Percentiles rank a stretch among this genome's conserved stretches.
Conservation (phyloP, 2,113 vertebrate species). For the Larimichthys polyactis region DNA sequence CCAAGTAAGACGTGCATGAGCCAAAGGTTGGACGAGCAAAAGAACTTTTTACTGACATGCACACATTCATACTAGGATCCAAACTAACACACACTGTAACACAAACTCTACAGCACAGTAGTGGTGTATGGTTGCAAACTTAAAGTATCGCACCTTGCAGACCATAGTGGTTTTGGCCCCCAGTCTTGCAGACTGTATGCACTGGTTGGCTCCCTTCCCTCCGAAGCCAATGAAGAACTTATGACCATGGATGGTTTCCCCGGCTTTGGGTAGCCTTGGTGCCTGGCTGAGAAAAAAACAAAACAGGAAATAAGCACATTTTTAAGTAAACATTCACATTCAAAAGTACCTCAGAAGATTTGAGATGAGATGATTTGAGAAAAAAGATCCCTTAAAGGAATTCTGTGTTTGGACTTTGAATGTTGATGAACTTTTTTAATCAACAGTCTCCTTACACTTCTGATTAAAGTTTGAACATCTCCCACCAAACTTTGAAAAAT, state of each 20-base stretch:
- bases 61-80: background rate
- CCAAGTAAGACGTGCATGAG: slow-evolving; percentile 25
- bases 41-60: background rate
- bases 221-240: slow-evolving; percentile 97
- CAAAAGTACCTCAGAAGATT: background rate
- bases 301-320: slow-evolving; percentile 23
- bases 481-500: slow-evolving; percentile 34
- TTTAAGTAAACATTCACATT: slow-evolving; percentile 31
- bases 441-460: slow-evolving; percentile 1
- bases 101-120: background rate
- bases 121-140: background rate
- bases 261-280: slow-evolving; percentile 91
- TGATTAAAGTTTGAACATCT: slow-evolving; percentile 44
- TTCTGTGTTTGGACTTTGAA: background rate
- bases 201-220: slow-evolving; percentile 98
- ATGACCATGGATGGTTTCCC: slow-evolving; percentile 95
- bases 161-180: slow-evolving; percentile 92
- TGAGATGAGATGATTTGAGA: background rate
- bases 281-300: slow-evolving; percentile 86
- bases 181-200: slow-evolving; percentile 93
- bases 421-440: background rate
- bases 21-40: slow-evolving; percentile 38
- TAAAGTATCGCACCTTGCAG: slow-evolving; percentile 89
- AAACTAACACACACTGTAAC: background rate
- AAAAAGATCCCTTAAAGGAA: background rate